A percentile compares a stretch with the other conserved stretches of the same genome.
Evolutionary conservation across 2,888 invertebrate genomes (phyloP).

Genomic region (Dryococelus australis): DNA sequence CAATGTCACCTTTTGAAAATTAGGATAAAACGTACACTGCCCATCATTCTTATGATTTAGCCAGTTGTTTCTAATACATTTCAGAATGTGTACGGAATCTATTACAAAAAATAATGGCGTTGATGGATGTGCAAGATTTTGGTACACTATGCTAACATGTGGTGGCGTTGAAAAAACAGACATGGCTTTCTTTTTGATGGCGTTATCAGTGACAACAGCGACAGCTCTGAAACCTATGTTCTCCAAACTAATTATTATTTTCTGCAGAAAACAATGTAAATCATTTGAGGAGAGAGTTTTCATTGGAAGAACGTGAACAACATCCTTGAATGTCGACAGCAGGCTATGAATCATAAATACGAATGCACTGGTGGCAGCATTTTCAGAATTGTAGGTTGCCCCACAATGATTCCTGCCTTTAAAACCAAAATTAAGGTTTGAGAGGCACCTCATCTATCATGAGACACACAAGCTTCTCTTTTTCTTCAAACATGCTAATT

Average conservation of each 20-base stretch:
- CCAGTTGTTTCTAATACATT: constrained; percentile 21
- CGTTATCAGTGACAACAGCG: neutral
- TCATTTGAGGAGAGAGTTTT: neutral
- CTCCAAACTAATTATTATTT: neutral
- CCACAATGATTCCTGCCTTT: neutral
- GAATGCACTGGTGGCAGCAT: neutral
- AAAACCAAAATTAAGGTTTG: neutral
- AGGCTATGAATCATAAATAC: neutral
- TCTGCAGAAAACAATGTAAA: neutral
- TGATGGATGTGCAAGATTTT: neutral
- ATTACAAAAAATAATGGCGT: neutral
- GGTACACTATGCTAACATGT: neutral
- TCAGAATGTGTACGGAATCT: neutral
- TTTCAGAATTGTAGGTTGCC: neutral
- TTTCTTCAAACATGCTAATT: neutral
- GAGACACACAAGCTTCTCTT: neutral
- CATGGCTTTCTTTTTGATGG: neutral
- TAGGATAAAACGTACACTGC: neutral
- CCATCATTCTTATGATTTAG: neutral
- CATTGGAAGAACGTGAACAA: neutral
- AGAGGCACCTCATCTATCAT: neutral
- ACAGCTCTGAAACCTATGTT: neutral
- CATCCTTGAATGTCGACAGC: neutral
- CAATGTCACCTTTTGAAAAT: neutral
- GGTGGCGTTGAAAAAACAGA: neutral